Conservation (phyloP, 2,888 invertebrate genomes). For the Perizoma flavofasciatum region DNA sequence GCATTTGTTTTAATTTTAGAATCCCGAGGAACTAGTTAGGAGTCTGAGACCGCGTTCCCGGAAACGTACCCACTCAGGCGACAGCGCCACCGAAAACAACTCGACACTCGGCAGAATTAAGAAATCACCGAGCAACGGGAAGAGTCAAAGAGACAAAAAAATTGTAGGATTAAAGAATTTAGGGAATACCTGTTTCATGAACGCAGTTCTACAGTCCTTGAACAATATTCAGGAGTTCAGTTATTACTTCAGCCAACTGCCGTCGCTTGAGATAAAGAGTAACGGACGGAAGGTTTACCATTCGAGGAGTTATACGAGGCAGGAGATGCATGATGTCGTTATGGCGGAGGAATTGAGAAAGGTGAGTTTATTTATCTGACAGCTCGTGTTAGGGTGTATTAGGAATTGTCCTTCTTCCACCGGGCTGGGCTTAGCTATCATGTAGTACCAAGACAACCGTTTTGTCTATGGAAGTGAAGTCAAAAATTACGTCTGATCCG, state of each 20-base stretch:
- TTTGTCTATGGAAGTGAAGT: too few relatives aligned
- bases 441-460: too few relatives aligned
- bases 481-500: too few relatives aligned
- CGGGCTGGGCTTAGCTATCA: too few relatives aligned
- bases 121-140: constrained; percentile 71
- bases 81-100: constrained; percentile 81
- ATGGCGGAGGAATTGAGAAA: constrained; percentile 92
- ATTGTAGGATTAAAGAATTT: constrained; percentile 90
- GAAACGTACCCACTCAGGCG: constrained; percentile 84
- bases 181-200: constrained; percentile 95
- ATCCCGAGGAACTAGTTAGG: constrained; percentile 78
- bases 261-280: constrained; percentile 86
- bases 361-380: constrained; percentile 47
- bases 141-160: constrained; percentile 83
- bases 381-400: too few relatives aligned
- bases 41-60: constrained; percentile 84
- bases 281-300: constrained; percentile 85
- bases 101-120: constrained; percentile 58
- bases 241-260: constrained; percentile 91
- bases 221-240: constrained; percentile 94
- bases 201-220: constrained; percentile 92
- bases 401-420: too few relatives aligned
- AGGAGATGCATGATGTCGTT: constrained; percentile 87
- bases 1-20: constrained; percentile 46
- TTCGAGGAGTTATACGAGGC: constrained; percentile 85